Conservation (phyloP, 2,797 vertebrate species). For the Hemibagrus guttatus region DNA sequence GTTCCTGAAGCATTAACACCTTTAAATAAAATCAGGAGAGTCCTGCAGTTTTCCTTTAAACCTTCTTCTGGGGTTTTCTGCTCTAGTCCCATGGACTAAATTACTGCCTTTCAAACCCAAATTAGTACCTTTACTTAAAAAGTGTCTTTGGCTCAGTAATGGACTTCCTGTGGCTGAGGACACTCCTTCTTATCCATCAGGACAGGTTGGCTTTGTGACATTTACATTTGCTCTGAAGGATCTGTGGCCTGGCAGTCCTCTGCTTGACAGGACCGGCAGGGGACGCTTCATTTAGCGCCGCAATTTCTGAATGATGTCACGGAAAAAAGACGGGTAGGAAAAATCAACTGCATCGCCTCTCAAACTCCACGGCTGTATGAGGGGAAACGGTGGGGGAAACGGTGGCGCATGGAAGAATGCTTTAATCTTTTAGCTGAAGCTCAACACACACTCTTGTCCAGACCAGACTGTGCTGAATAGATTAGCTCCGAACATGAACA, state of each 20-base stretch:
- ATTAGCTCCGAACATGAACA: conserved; percentile 6
- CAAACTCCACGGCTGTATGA: conserved; percentile 8
- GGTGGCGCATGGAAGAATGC: conserved; percentile 25
- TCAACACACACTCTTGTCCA: conserved; percentile 16
- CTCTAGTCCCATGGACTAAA: conserved; percentile 1
- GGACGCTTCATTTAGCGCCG: conserved; percentile 49
- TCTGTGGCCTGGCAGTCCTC: conserved; percentile 48
- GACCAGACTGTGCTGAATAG: conserved; percentile 8
- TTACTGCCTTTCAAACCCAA: conserved; percentile 19
- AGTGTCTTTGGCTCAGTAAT: conserved; percentile 22
- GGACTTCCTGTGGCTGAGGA: conserved; percentile 23
- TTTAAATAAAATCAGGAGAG: not conserved
- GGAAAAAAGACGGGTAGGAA: conserved; percentile 51
- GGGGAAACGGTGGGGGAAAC: conserved; percentile 7
- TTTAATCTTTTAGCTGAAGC: conserved; percentile 21
- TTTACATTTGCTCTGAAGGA: conserved; percentile 44
- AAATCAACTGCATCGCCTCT: conserved; percentile 32
- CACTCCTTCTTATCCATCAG: conserved; percentile 21
- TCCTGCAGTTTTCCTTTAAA: not conserved
- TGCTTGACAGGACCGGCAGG: conserved; percentile 47
- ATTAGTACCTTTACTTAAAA: conserved; percentile 27
- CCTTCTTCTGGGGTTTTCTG: not conserved
- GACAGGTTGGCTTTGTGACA: conserved; percentile 34
- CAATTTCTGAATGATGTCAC: conserved; percentile 56
- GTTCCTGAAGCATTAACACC: not conserved